Percentiles rank a stretch among this genome's conserved stretches.
Evolutionary conservation across 2,888 invertebrate species (phyloP).

Genomic region (Trachelus iudaicus): DNA sequence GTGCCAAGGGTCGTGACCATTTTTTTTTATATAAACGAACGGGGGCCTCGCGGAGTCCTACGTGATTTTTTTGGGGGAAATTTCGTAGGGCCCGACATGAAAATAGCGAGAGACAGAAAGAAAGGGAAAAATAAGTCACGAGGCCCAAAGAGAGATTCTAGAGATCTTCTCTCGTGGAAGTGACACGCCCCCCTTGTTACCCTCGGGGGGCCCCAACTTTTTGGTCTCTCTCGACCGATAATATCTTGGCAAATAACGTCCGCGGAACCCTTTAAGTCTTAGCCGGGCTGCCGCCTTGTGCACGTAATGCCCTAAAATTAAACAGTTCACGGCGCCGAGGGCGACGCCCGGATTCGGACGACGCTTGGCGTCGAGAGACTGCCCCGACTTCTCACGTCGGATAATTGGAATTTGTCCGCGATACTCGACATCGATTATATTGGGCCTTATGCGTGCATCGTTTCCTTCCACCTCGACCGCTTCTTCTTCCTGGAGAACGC

Average conservation of each 20-base stretch:
- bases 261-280: constrained; percentile 42
- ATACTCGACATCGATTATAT: constrained; percentile 24
- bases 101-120: too few relatives aligned
- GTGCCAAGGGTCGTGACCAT: too few relatives aligned
- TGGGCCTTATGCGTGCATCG: neutral
- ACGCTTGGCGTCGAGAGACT: constrained; percentile 1
- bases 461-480: too few relatives aligned
- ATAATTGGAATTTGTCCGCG: constrained; percentile 31
- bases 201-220: constrained; percentile 22
- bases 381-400: constrained; percentile 12
- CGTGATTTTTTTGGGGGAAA: too few relatives aligned
- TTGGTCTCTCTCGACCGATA: constrained; percentile 34
- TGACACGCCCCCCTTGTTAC: constrained; percentile 47
- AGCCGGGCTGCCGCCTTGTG: constrained; percentile 25
- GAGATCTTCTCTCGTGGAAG: constrained; percentile 26
- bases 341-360: constrained; percentile 19
- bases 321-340: constrained; percentile 48
- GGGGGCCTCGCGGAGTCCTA: too few relatives aligned
- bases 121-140: too few relatives aligned
- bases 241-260: constrained; percentile 51
- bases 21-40: too few relatives aligned
- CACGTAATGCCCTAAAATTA: constrained; percentile 54
- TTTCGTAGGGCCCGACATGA: too few relatives aligned
- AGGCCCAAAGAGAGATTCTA: too few relatives aligned
- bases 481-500: too few relatives aligned